Evolutionary conservation across 2,797 vertebrate genomes (phyloP).

Genomic region (Lagodon rhomboides): DNA sequence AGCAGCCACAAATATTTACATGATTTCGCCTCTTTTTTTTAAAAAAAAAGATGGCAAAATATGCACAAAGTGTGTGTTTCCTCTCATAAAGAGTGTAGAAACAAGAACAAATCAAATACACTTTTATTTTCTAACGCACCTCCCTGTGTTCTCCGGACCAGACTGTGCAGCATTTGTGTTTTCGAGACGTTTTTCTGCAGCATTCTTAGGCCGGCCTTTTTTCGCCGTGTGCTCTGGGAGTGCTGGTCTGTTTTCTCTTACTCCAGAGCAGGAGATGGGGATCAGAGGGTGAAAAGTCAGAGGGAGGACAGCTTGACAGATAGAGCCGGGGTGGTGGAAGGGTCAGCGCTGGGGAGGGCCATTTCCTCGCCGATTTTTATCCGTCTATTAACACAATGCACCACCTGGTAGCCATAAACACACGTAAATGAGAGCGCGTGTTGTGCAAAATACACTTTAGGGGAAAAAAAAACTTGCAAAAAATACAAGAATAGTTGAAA

Average conservation of each 20-base stretch:
- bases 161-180: constrained; percentile 12
- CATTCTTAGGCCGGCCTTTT: constrained; percentile 52
- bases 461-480: constrained; percentile 2
- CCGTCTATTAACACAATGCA: constrained; percentile 93
- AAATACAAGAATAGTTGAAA: constrained; percentile 14
- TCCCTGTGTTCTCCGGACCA: background rate
- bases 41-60: background rate
- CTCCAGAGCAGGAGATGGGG: constrained; percentile 84
- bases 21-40: background rate
- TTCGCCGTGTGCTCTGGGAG: constrained; percentile 70
- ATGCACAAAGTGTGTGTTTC: background rate
- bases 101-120: constrained; percentile 1
- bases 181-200: constrained; percentile 35
- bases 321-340: constrained; percentile 90
- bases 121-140: constrained; percentile 18
- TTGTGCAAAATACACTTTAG: constrained; percentile 25
- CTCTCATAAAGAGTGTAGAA: background rate
- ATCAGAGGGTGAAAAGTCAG: constrained; percentile 96
- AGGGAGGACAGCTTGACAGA: constrained; percentile 97
- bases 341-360: constrained; percentile 90
- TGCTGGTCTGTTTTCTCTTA: constrained; percentile 84
- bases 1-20: background rate
- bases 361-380: constrained; percentile 95
- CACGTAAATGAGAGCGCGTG: constrained; percentile 50
- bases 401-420: constrained; percentile 94